phyloP scores from a whole-genome alignment of 2,888 invertebrate genomes.

The Campoplex nolae region DNA sequence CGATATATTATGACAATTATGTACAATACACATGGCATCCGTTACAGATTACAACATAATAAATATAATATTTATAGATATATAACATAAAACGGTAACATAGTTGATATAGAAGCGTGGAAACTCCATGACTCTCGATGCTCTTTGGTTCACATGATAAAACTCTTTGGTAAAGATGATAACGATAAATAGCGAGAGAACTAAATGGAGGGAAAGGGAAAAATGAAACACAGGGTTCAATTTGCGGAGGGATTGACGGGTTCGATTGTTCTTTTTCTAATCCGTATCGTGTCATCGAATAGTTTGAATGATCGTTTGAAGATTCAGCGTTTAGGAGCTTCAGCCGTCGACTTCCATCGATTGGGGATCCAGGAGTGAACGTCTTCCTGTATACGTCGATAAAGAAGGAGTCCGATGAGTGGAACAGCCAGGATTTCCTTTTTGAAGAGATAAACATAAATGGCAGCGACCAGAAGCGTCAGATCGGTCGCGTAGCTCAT shows the following conservation, averaged over 20 bases:
- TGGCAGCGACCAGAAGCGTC: conserved; percentile 90
- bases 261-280: background rate
- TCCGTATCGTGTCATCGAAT: background rate
- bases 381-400: conserved; percentile 90
- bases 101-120: conserved; percentile 49
- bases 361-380: conserved; percentile 81
- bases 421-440: conserved; percentile 93
- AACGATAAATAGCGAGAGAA: conserved; percentile 44
- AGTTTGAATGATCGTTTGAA: conserved; percentile 31
- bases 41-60: conserved; percentile 59
- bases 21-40: conserved; percentile 57
- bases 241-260: background rate
- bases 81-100: conserved; percentile 1
- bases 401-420: conserved; percentile 90
- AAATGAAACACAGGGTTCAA: conserved; percentile 16
- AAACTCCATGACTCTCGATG: conserved; percentile 35
- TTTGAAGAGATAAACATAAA: conserved; percentile 93
- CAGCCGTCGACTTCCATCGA: conserved; percentile 73
- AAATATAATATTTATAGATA: conserved; percentile 49
- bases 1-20: conserved; percentile 64
- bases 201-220: conserved; percentile 42
- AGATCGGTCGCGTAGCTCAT: conserved; percentile 91
- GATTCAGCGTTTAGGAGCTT: conserved; percentile 56
- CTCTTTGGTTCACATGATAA: conserved; percentile 44
- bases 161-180: conserved; percentile 37